Evolutionary conservation across 2,888 invertebrate species (phyloP).

Genomic region (Caenorhabditis angaria): DNA sequence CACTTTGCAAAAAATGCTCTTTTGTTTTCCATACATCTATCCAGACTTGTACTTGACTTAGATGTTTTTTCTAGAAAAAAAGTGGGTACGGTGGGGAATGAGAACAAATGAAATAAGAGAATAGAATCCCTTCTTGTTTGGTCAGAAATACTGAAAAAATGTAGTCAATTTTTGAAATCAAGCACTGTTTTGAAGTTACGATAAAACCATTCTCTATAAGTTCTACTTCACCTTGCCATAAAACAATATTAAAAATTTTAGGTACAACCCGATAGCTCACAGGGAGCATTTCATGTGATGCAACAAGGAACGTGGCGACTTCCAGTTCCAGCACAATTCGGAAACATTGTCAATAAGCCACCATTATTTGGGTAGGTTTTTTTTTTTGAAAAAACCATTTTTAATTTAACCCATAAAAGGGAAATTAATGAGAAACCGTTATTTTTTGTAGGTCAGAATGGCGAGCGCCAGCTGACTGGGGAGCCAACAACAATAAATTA

Average conservation of each 20-base stretch:
- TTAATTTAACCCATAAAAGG: neutral
- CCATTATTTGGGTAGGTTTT: slow-evolving; percentile 26
- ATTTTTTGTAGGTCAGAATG: slow-evolving; percentile 29
- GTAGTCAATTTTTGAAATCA: too few species aligned
- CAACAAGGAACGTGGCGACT: slow-evolving; percentile 22
- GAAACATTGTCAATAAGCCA: slow-evolving; percentile 23
- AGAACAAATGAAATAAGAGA: too few species aligned
- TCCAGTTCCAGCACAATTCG: slow-evolving; percentile 27
- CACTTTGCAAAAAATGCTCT: neutral
- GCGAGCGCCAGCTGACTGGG: slow-evolving; percentile 28
- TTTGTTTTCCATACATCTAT: neutral
- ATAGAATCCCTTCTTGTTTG: too few species aligned
- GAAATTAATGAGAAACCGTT: neutral
- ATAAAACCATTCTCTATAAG: too few species aligned
- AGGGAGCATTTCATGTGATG: slow-evolving; percentile 18
- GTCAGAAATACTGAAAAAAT: too few species aligned
- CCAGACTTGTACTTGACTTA: neutral
- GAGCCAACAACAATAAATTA: slow-evolving; percentile 31
- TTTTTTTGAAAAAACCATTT: neutral
- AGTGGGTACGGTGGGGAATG: neutral
- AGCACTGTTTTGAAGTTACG: too few species aligned
- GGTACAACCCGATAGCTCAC: slow-evolving; percentile 33
- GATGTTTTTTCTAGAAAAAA: neutral
- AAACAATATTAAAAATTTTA: slow-evolving; percentile 15
- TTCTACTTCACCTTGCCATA: too few species aligned